These are phyloP conservation scores for Telenomus remus DNA, from an alignment of 1,140 invertebrate species.

Conservation along the genomic window DNA sequence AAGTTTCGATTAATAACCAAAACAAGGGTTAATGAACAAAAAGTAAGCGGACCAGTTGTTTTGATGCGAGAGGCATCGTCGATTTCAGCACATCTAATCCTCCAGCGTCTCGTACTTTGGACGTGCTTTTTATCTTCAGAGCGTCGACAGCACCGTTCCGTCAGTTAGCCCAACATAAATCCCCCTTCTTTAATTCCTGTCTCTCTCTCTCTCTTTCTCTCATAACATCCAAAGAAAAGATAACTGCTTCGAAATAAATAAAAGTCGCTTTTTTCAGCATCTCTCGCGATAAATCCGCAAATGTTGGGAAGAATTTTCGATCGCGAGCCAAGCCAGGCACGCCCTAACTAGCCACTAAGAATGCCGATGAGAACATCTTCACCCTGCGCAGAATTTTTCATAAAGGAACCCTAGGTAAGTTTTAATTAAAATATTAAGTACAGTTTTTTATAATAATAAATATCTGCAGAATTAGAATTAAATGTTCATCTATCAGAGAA, in stretches of 20 bases:
- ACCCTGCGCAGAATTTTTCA: neutral
- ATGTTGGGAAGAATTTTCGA: conserved; percentile 51
- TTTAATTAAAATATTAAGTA: no score
- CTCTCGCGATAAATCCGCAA: conserved; percentile 47
- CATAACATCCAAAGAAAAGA: conserved; percentile 51
- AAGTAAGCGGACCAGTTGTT: conserved; percentile 22
- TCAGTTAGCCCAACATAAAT: conserved; percentile 52
- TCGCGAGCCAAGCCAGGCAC: conserved; percentile 43
- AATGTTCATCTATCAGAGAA: no score
- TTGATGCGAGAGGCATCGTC: conserved; percentile 42
- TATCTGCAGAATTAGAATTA: no score
- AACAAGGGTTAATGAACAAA: conserved; percentile 5
- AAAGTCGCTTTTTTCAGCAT: conserved; percentile 26
- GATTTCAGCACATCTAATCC: conserved; percentile 35
- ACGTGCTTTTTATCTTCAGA: conserved; percentile 48
- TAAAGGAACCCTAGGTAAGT: no score
- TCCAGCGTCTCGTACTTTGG: conserved; percentile 42
- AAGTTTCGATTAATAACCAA: conserved; percentile 28
- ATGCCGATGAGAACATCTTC: conserved; percentile 48
- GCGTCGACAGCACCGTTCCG: conserved; percentile 34
- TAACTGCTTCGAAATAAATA: conserved; percentile 53
- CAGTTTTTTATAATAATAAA: no score
- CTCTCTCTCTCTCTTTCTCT: neutral
- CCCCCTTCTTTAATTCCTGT: neutral
- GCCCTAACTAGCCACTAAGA: conserved; percentile 49